A percentile compares a stretch with the other conserved stretches of the same genome.
Conservation (phyloP, 2,888 invertebrate species). For the Drosophila picticornis region DNA sequence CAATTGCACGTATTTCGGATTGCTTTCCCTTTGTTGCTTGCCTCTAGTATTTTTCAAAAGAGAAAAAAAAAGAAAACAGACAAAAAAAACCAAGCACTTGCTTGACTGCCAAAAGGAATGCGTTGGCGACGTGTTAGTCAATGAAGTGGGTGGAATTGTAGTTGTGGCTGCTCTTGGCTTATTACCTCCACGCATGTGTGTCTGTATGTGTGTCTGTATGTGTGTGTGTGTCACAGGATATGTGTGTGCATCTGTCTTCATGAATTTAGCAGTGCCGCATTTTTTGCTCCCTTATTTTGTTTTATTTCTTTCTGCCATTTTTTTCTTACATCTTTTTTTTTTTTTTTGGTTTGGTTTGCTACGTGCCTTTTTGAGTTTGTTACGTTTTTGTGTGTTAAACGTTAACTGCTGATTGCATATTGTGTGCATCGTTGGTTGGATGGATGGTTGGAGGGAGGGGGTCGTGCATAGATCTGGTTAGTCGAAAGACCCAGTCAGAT, state of each 20-base stretch:
- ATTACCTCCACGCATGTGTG: conserved; percentile 47
- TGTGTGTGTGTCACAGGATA: conserved; percentile 5
- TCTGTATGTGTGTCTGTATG: conserved; percentile 17
- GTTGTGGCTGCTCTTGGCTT: conserved; percentile 50
- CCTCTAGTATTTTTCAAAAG: conserved; percentile 37
- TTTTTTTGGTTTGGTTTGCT: conserved; percentile 25
- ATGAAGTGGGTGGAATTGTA: conserved; percentile 50
- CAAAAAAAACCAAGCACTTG: conserved; percentile 33
- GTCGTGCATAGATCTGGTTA: not conserved
- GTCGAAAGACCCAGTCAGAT: not conserved
- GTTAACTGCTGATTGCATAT: conserved; percentile 77
- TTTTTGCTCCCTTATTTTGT: conserved; percentile 39
- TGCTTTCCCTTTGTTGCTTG: conserved; percentile 53
- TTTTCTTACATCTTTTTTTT: not conserved
- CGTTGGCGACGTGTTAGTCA: conserved; percentile 53
- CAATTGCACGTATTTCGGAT: conserved; percentile 75
- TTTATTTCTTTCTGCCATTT: conserved; percentile 7
- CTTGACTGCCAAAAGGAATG: conserved; percentile 34
- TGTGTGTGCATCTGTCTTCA: conserved; percentile 58
- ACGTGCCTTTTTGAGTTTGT: conserved; percentile 64
- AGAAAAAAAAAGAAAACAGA: not conserved
- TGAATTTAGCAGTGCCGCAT: conserved; percentile 51
- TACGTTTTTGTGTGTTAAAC: conserved; percentile 66
- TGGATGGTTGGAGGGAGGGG: no score
- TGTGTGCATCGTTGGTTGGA: conserved; percentile 40